Base-by-base conservation (phyloP, 2,888 invertebrate genomes). In the Nymphalis urticae region DNA sequence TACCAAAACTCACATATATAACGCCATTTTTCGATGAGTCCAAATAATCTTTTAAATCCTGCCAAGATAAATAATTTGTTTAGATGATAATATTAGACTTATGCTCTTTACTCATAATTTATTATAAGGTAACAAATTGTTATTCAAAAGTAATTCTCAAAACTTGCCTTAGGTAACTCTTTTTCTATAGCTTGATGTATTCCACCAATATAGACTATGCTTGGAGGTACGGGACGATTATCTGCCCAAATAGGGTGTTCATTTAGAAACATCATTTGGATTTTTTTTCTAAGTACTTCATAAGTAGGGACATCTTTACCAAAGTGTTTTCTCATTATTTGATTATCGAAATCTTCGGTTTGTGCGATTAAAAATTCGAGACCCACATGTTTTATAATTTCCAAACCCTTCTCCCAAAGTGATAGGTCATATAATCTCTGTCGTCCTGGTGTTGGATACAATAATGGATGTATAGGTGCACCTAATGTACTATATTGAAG, bases 1-100 rank as follows among this genome's bases (percentile, higher is more conserved):
- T 82, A 0, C 89, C 89, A 64, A 86, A 85, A 62, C 88, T 88
- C 7, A 87, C 73, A 69, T 88, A 86, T 27, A 87, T 81, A 0
- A 86, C 84, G 3, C 86, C 87, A 36, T 82, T 63, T 62, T 77
- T 79, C 0, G 87, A 86, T 0, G 80, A 77, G 62, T 86, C 84
- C 7, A 88, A 68, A 64, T 79, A 85, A 0, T 71, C 27, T 68
- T 84, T 78, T 0, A 87, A 74, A 27, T 86, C 85, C 87, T 87
- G 59, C 73, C 6, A 69, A 58, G 36, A n/a, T n/a, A 58, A 58
- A 58, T 19, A 58, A 58, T 58, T 17, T 19, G 6, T 13, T 42
- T 42, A 42, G 27, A 58, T 4, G 4, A 42, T 13, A 58, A n/a
- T n/a, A 83, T 81, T 0, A 92, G 79, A 72, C 92, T 90, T 53